Evolutionary conservation across 2,888 invertebrate species (phyloP), one percentile per base, ranked within the genome.

Genomic region (Actias luna): DNA sequence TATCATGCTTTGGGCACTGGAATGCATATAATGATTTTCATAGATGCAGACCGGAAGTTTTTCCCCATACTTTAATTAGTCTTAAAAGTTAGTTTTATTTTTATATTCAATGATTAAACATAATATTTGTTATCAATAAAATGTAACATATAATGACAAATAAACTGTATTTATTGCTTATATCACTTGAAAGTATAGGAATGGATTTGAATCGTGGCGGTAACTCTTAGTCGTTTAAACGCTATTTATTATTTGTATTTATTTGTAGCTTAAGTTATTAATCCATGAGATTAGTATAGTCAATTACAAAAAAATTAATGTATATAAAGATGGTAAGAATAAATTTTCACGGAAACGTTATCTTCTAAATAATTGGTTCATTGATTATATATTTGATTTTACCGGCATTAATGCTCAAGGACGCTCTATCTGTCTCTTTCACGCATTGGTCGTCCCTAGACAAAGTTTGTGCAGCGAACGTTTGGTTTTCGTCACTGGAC

Each of bases 391-490:
- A 76, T 89, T 91, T 88, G 89, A 88, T 87, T 91, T 92, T 91
- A 88, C 90, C 92, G 92, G 89, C 88, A 55, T 55, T n/a, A 87
- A 86, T 69, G 73, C 76, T 84, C 87, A 87, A 86, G 85, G 87
- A 76, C 87, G 74, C 80, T 76, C 71, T 88, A 86, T 85, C 86
- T 79, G 82, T 89, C 82, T 75, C 78, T 75, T 78, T 71, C 75
- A 58, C 72, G 77, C 77, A 66, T 76, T 29, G 29, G 46, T 50
- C 46, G 46, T 25, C 25, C 16, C 46, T 55, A 29, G 55, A 29
- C 64, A 63, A 61, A 77, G 78, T 76, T 79, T 80, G 80, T 81
- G 78, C 83, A 81, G 80, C 74, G 77, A 82, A 81, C 75, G 78
- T 77, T 78, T 80, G 82, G 55, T 55, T 88, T 89, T 88, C 85